Conservation (phyloP, 2,888 invertebrate genomes). For the Chesias legatella region DNA sequence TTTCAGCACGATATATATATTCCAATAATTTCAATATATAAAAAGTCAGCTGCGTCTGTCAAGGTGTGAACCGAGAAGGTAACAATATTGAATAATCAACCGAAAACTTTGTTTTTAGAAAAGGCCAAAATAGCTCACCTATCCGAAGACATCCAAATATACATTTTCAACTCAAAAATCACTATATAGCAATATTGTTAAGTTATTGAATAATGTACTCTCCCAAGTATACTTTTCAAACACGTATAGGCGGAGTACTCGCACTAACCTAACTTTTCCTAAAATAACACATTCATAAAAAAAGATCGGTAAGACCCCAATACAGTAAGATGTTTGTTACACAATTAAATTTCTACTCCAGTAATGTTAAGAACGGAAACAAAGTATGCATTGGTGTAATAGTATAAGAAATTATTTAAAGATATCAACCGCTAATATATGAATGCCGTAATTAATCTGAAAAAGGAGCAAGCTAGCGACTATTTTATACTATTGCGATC, state of each 20-base stretch:
- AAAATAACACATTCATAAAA: slow-evolving; percentile 5
- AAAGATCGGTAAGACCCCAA: too few relatives aligned
- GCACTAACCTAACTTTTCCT: slow-evolving; percentile 23
- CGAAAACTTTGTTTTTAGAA: slow-evolving; percentile 12
- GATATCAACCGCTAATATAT: too few relatives aligned
- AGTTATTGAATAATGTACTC: slow-evolving; percentile 6
- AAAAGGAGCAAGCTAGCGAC: too few relatives aligned
- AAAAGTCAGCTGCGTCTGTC: slow-evolving; percentile 5
- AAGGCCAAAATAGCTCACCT: slow-evolving; percentile 9
- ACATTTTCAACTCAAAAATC: slow-evolving; percentile 11
- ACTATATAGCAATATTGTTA: slow-evolving; percentile 2
- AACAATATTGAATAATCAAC: slow-evolving; percentile 1
- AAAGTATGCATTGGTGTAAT: too few relatives aligned
- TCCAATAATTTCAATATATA: neutral
- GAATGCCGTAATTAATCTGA: too few relatives aligned
- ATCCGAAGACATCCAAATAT: slow-evolving; percentile 21
- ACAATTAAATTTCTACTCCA: too few relatives aligned
- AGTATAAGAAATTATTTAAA: too few relatives aligned
- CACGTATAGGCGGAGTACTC: slow-evolving; percentile 13
- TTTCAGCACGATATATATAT: neutral
- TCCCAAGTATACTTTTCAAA: slow-evolving; percentile 11
- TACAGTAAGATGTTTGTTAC: too few relatives aligned
- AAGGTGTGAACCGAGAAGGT: slow-evolving; percentile 20
- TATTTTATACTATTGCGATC: too few relatives aligned
- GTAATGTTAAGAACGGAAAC: too few relatives aligned